Evolutionary conservation across 2,113 vertebrate genomes (phyloP).

Genomic region (Pipra filicauda): DNA sequence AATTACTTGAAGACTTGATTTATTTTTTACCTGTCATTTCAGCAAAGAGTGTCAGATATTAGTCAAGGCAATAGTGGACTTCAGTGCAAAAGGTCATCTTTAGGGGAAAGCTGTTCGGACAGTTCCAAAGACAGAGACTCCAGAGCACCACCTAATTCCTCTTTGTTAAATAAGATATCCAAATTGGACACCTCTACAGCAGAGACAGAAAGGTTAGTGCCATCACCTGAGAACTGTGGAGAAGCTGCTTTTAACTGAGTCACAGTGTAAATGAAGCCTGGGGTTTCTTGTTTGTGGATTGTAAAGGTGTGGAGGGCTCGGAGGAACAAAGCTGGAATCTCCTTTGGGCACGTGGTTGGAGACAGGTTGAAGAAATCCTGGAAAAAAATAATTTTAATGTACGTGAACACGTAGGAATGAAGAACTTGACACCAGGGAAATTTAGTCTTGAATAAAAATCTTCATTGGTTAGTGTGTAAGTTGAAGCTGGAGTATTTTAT

Average conservation of each 20-base stretch:
- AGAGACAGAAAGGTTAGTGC: conserved; percentile 77
- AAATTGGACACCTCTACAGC: conserved; percentile 68
- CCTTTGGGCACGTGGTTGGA: not conserved
- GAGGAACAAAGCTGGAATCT: not conserved
- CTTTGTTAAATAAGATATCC: conserved; percentile 69
- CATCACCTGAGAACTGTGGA: not conserved
- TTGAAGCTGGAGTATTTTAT: not conserved
- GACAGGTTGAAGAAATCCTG: not conserved
- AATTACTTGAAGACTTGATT: not conserved
- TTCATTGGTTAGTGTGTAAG: not conserved
- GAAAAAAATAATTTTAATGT: not conserved
- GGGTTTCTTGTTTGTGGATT: not conserved
- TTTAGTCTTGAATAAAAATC: not conserved
- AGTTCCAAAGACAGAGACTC: conserved; percentile 83
- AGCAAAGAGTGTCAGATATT: conserved; percentile 84
- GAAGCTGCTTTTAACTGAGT: not conserved
- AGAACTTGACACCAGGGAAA: not conserved
- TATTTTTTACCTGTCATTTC: conserved; percentile 25
- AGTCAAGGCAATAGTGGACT: conserved; percentile 79
- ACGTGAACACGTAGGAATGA: not conserved
- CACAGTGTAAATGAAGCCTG: not conserved
- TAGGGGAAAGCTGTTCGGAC: conserved; percentile 82
- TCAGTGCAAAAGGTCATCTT: conserved; percentile 81
- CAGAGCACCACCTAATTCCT: conserved; percentile 80
- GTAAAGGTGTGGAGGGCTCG: not conserved